Base-by-base conservation (phyloP, 2,113 vertebrate species). In the Pitta sordida region DNA sequence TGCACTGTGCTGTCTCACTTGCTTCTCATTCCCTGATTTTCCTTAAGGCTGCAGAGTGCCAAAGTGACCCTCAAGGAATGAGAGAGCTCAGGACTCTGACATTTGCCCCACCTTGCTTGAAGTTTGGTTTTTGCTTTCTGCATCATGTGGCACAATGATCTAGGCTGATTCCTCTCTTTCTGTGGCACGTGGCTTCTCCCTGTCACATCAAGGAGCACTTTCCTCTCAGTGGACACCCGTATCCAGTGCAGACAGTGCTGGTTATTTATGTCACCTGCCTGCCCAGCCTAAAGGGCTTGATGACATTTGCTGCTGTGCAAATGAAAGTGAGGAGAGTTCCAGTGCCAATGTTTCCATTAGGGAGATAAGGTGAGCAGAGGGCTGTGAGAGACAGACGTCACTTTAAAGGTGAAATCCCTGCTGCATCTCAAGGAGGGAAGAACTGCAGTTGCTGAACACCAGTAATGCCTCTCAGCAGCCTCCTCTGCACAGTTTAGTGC, bases 321-420 rank as follows among this genome's bases (percentile, higher is more conserved):
- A 44, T 44, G 1, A 77, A 69, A 90, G 60, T 5, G 15, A 73
- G 43, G 80, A 52, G 16, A 53, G 75, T 41, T 70, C 11, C 8
- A 5, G 55, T 91, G 93, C 93, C 92, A 93, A 0, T 27, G 41
- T 60, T 88, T 76, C 88, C 93, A 85, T 95, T 94, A 91, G 1
- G 49, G 71, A 70, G 90, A 90, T 65, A 78, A 87, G 85, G 76
- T 90, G 94, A 88, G 83, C 73, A 64, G 22, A 88, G 83, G 76
- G 60, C 32, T 34, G 36, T 48, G 29, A 55, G 69, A 13, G 83
- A 4, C 52, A n/a, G 86, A 23, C 56, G 5, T 80, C 29, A 27
- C 73, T 78, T 74, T 46, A 74, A 77, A 78, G 69, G 83, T 77
- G 56, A 64, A n/a, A 30, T 17, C 83, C 77, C 5, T 11, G 0